Base-by-base conservation (phyloP, 2,888 invertebrate species). In the Harpalus rufipes region DNA sequence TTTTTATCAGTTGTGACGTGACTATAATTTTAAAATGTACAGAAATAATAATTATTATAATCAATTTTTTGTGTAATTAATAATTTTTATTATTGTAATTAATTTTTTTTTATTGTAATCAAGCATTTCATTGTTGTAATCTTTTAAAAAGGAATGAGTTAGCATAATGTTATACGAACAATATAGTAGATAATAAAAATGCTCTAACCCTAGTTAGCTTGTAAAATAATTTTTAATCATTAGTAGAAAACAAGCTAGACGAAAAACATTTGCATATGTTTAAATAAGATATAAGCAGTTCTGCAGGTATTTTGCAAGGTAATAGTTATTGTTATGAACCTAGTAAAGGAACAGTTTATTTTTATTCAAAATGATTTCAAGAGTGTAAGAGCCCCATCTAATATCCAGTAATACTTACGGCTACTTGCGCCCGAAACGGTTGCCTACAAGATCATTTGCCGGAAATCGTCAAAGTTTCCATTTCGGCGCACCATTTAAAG, bases 401-500 rank as follows among this genome's bases (percentile, higher is more conserved):
- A 80, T 58, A 74, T 80, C n/a, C 79, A n/a, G 79, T 80, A 58
- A 80, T 80, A 61, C 59, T 32, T 79, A 59, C 59, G 25, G 79
- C 44, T 74, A 74, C 74, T 44, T 44, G 51, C 41, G 51, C 51
- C n/a, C 16, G 56, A 44, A 18, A 32, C 79, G 32, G 7, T 16
- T 61, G 58, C 41, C 61, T 80, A 80, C 61, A 61, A 25, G 79
- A 80, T 80, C 79, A 61, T 80, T 80, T 80, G 61, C 79, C 16
- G 61, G 59, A 39, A 80, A 80, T 80, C 79, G 79, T 25, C 58
- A 59, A 79, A 79, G 56, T 79, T 59, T 56, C 79, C n/a, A n/a
- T 6, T 14, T 14, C 59, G 25, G n/a, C 32, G 58, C 6, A 14
- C 58, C 78, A 78, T 78, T 76, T 32, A 58, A 58, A 61, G 32